Evolutionary conservation across 2,113 vertebrate genomes (phyloP), one percentile per base, ranked within the genome.

Genomic region (Thymallus thymallus): DNA sequence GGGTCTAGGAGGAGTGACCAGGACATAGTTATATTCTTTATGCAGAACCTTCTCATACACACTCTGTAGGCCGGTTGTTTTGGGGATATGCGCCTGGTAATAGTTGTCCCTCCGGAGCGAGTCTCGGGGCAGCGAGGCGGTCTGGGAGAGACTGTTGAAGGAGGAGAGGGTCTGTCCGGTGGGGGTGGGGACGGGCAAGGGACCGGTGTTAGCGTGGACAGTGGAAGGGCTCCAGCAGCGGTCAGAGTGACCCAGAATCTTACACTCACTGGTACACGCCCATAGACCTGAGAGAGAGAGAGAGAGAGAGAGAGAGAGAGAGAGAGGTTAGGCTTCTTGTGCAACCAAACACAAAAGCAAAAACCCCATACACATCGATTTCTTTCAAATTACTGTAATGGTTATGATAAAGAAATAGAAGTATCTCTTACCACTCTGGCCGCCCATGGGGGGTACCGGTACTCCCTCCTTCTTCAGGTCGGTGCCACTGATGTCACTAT

Each of bases 171-270:
- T 90, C 1, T 82, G 79, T 10, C 85, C 79, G 18, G 93, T 74
- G 76, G 88, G 56, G 18, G 20, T 22, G 56, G 56, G 56, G 20
- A n/a, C 56, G 20, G 90, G 29, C 86, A 81, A 51, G 83, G 88
- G 14, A 87, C 76, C 87, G 1, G 78, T 82, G 0, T 93, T 86
- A 65, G 92, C 94, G 56, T 94, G 92, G 1, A 89, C 84, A 0
- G 95, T 96, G 0, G 96, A 94, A 6, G 98, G 97, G 80, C 96
- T 98, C 98, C 98, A 99, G 91, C 98, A 99, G 79, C 96, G 94
- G 68, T 99, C 98, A 0, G 98, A 99, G 84, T 99, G 97, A 20
- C 98, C 98, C 74, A 99, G 92, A 82, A 98, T 93, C 86, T 97
- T 99, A 85, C 97, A 99, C 80, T 99, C 97, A 0, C 96, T 97